These are phyloP conservation scores for Dicyrtoma fusca DNA, from an alignment of 2,888 invertebrate genomes.

Conservation along the genomic window DNA sequence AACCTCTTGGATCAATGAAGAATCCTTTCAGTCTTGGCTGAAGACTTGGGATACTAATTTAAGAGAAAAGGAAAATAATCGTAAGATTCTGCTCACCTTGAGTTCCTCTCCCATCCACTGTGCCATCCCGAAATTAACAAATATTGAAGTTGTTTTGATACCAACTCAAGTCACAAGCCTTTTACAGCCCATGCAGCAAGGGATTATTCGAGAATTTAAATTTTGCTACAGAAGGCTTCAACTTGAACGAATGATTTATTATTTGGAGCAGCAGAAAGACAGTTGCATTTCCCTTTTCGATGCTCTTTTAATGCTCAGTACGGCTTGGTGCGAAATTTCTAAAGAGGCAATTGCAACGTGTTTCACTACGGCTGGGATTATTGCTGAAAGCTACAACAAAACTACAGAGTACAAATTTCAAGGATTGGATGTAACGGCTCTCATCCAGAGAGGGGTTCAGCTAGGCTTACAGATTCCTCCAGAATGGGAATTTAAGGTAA, in stretches of 20 bases:
- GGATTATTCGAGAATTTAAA: background rate
- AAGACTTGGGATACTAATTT: background rate
- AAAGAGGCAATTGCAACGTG: background rate
- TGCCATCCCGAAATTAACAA: background rate
- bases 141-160: background rate
- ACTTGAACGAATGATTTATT: conserved; percentile 2
- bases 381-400: background rate
- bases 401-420: background rate
- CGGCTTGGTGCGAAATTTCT: conserved; percentile 15
- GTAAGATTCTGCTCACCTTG: background rate
- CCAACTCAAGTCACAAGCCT: background rate
- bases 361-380: background rate
- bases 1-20: conserved; percentile 10
- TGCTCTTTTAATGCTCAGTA: conserved; percentile 13
- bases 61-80: background rate
- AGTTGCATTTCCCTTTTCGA: background rate
- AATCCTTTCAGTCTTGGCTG: background rate
- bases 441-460: background rate
- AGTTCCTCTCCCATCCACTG: background rate
- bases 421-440: background rate
- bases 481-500: conserved; percentile 1
- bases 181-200: conserved; percentile 6
- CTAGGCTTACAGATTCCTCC: background rate
- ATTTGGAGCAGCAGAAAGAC: background rate
- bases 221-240: conserved; percentile 1